Conservation (phyloP, 2,797 vertebrate species). For the Lagorchestes hirsutus region DNA sequence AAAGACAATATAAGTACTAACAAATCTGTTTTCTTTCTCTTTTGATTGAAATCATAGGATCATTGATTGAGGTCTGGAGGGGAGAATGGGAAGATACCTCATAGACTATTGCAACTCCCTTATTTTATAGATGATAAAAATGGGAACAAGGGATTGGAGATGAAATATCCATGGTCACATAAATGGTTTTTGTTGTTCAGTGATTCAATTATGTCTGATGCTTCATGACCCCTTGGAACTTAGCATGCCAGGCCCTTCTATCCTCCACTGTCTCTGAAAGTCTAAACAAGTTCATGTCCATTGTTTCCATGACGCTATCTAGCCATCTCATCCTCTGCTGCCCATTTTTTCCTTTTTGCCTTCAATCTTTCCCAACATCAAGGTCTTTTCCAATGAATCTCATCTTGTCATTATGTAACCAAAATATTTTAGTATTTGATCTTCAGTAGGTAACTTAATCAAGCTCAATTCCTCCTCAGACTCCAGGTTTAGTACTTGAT, state of each 20-base stretch:
- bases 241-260: neutral
- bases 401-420: neutral
- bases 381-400: accelerated
- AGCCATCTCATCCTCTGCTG: neutral
- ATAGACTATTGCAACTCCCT: neutral
- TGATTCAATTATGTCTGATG: neutral
- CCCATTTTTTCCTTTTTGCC: neutral
- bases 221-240: neutral
- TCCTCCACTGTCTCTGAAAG: neutral
- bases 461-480: neutral
- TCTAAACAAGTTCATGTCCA: neutral
- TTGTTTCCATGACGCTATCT: neutral
- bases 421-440: neutral
- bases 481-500: neutral
- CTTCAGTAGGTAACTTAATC: neutral
- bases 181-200: neutral
- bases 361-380: neutral
- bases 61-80: neutral
- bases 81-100: neutral
- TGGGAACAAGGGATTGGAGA: neutral
- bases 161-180: neutral
- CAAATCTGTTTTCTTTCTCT: neutral
- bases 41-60: neutral
- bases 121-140: neutral
- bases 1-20: constrained; percentile 22